phyloP scores from a whole-genome alignment of 2,888 invertebrate species.

The Epiblema foenella region DNA sequence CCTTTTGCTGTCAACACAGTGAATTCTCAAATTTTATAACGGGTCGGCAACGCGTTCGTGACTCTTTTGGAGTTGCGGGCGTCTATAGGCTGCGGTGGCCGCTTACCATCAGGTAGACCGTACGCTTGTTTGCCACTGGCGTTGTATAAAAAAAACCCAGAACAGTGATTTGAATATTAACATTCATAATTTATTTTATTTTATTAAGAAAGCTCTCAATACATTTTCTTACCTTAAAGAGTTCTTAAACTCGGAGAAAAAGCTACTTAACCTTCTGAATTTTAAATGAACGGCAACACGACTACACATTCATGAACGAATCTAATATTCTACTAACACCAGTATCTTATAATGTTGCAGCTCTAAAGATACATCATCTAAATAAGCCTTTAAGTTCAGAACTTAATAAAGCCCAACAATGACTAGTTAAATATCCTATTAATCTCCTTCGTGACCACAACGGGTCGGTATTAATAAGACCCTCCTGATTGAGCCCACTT shows the following conservation, averaged over 20 bases:
- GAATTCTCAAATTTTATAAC: no score
- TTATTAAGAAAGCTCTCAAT: not conserved
- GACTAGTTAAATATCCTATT: conserved; percentile 35
- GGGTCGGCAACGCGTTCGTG: no score
- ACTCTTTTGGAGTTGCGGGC: no score
- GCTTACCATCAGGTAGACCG: no score
- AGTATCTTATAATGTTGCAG: conserved; percentile 8
- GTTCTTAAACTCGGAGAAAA: not conserved
- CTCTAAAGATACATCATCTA: conserved; percentile 20
- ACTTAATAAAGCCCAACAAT: conserved; percentile 36
- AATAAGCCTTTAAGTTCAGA: conserved; percentile 28
- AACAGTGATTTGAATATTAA: conserved; percentile 1
- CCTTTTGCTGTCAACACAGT: no score
- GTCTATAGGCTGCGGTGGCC: no score
- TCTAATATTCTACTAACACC: not conserved
- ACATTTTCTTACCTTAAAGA: no score
- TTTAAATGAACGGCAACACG: not conserved
- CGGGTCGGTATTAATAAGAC: conserved; percentile 5
- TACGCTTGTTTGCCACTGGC: no score
- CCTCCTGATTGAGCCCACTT: conserved; percentile 13
- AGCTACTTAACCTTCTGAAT: not conserved
- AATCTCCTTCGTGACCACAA: conserved; percentile 17
- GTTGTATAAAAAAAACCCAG: no score
- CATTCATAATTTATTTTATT: not conserved
- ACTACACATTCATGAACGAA: not conserved